Conservation (phyloP, 2,888 invertebrate species). For the Baccha elongata region DNA sequence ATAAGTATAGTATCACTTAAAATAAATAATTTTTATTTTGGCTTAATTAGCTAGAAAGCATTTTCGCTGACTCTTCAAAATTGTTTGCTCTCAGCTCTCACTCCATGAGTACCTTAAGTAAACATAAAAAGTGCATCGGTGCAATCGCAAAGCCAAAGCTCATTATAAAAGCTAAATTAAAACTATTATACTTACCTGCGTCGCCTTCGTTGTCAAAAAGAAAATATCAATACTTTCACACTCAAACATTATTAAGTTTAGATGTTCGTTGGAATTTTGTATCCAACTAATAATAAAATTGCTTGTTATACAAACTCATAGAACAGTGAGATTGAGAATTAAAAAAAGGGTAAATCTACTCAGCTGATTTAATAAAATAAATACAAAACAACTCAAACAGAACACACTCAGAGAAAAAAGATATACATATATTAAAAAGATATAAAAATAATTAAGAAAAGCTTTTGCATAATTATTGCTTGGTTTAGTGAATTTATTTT, state of each 20-base stretch:
- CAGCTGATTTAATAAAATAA: conserved; percentile 46
- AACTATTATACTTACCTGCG: conserved; percentile 20
- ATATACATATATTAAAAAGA: not conserved
- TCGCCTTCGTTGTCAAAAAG: conserved; percentile 15
- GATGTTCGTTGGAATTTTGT: no score
- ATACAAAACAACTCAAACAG: conserved; percentile 1
- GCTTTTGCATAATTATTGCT: conserved; percentile 25
- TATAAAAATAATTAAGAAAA: conserved; percentile 32
- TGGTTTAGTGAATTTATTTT: conserved; percentile 8
- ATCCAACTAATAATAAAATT: conserved; percentile 16
- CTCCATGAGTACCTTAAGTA: conserved; percentile 35
- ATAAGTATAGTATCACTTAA: not conserved
- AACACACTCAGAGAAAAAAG: conserved; percentile 28
- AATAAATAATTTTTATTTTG: conserved; percentile 16
- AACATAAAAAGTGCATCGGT: conserved; percentile 48
- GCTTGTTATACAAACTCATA: not conserved
- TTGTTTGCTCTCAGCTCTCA: conserved; percentile 49
- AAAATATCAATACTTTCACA: conserved; percentile 44
- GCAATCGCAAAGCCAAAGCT: conserved; percentile 39
- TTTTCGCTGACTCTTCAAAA: conserved; percentile 56
- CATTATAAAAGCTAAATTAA: conserved; percentile 40
- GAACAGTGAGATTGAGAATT: conserved; percentile 32
- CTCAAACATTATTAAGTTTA: conserved; percentile 18
- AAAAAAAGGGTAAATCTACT: conserved; percentile 31
- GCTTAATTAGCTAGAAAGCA: conserved; percentile 31